Percentiles rank a stretch among this genome's conserved stretches.
Conservation (phyloP, 2,888 invertebrate species). For the Scaptomyza reducta region DNA sequence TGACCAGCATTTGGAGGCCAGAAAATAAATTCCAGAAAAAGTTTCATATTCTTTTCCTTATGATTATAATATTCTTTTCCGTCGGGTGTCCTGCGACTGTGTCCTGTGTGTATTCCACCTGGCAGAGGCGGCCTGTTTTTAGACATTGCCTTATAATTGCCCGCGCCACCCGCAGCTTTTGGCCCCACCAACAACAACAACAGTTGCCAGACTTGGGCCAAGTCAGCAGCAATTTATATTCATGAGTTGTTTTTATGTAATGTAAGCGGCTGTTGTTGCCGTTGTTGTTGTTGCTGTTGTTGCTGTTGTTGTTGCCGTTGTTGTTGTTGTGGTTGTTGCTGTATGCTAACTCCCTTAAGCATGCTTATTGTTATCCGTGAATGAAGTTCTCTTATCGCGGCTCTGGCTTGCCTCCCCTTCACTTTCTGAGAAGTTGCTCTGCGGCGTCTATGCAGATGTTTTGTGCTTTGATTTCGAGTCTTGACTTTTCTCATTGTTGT, state of each 20-base stretch:
- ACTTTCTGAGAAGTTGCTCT: slow-evolving; percentile 11
- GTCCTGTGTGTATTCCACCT: slow-evolving; percentile 37
- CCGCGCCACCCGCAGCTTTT: slow-evolving; percentile 66
- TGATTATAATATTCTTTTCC: background rate
- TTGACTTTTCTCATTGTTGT: slow-evolving; percentile 43
- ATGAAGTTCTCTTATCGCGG: slow-evolving; percentile 77
- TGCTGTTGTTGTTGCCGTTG: slow-evolving; percentile 17
- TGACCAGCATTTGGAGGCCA: slow-evolving; percentile 48
- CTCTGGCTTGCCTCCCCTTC: slow-evolving; percentile 28
- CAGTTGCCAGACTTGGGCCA: slow-evolving; percentile 44
- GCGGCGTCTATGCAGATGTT: slow-evolving; percentile 47
- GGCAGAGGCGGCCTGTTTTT: slow-evolving; percentile 15
- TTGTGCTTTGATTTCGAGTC: slow-evolving; percentile 63
- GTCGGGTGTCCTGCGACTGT: slow-evolving; percentile 9
- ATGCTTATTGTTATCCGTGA: slow-evolving; percentile 78
- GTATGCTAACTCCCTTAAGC: slow-evolving; percentile 62
- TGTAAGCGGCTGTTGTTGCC: slow-evolving; percentile 45
- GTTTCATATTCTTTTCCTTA: slow-evolving; percentile 31
- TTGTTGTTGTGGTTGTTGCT: slow-evolving; percentile 20
- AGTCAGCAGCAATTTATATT: slow-evolving; percentile 75
- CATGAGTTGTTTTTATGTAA: slow-evolving; percentile 74
- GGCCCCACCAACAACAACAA: slow-evolving; percentile 7
- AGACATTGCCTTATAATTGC: slow-evolving; percentile 65
- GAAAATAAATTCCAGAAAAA: slow-evolving; percentile 25
- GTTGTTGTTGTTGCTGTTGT: slow-evolving; percentile 14